Base-by-base conservation (phyloP, 1,140 invertebrate genomes). In the Chironomus tepperi region DNA sequence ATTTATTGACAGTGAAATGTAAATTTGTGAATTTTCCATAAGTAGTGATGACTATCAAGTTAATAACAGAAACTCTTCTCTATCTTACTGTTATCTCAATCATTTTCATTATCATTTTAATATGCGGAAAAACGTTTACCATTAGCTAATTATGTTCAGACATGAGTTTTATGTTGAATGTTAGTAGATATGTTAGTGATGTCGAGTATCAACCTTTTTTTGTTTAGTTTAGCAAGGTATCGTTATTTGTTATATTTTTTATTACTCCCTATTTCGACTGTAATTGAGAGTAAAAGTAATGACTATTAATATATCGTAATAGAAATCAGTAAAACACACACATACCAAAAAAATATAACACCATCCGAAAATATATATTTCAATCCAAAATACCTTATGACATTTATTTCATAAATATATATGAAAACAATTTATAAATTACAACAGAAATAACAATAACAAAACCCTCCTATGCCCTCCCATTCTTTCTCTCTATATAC, bases 121-220 rank as follows among this genome's bases (percentile, higher is more conserved):
- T 34, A 34, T 34, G 24, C 24, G 24, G 5, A 34, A 34, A 34
- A 34, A 34, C 24, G 24, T 34, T 34, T 34, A 34, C 24, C 3
- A 12, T 57, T 57, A 57, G 12, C 47, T 57, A 8, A 15, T 57
- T 34, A 34, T 34, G 24, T 34, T 57, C n/a, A 57, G 3, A n/a
- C 47, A 57, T 57, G 47, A 57, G 47, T 57, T 57, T 57, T 57
- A 57, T 57, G 47, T 57, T 57, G 47, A 12, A 57, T 57, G 47
- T 57, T 57, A 57, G 47, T 57, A 57, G 47, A 57, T 2, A 57
- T 57, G 3, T 57, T n/a, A 57, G 3, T 57, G 12, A 57, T 12
- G 12, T 57, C n/a, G 47, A 57, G 5, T 12, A 12, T 57, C n/a
- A n/a, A 47, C 2, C 43, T 57, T 57, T 57, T 47, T 57, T 57